Evolutionary conservation across 2,888 invertebrate species (phyloP), one percentile per base, ranked within the genome.

Genomic region (Sthenelais limicola): DNA sequence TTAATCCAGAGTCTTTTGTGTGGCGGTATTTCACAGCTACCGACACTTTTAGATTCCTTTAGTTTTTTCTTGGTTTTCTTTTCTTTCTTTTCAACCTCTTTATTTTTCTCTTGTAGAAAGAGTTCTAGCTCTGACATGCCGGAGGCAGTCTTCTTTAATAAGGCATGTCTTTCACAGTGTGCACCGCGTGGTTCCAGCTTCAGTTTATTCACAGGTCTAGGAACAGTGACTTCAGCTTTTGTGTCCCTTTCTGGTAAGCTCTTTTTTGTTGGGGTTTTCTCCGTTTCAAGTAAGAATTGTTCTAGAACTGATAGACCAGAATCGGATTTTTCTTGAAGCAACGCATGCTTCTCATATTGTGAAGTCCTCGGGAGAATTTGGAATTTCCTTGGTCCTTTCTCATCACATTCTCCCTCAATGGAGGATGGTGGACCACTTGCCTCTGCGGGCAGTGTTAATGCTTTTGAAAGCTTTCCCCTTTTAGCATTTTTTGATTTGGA

Each of bases 41-140:
- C n/a, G 21, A n/a, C 5, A 5, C 5, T 5, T 24, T 51, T 51
- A 18, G 58, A 18, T 33, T 5, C 7, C 51, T 51, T n/a, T 5
- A 51, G 9, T n/a, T 12, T 28, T 15, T 62, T 62, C 5, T 62
- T 15, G 9, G 62, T 15, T 35, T 62, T 62, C 62, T 62, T 62
- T 38, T 62, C 62, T 26, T 38, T 35, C 38, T 62, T 35, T 26
- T 62, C 38, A 21, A 52, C 24, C 48, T 69, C 51, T 32, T 68
- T 54, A 26, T 77, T 73, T 48, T 78, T 78, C 68, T 78, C 78
- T 30, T 70, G 26, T 21, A 78, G 68, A 35, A 72, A 75, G n/a
- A 58, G 73, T 54, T 78, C 78, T 32, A 78, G 66, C 51, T 78
- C 75, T 12, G 73, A 74, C 33, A 78, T 28, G 3, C 77, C 77